Evolutionary conservation across 2,113 vertebrate genomes (phyloP).

Genomic region (Morone chrysops): DNA sequence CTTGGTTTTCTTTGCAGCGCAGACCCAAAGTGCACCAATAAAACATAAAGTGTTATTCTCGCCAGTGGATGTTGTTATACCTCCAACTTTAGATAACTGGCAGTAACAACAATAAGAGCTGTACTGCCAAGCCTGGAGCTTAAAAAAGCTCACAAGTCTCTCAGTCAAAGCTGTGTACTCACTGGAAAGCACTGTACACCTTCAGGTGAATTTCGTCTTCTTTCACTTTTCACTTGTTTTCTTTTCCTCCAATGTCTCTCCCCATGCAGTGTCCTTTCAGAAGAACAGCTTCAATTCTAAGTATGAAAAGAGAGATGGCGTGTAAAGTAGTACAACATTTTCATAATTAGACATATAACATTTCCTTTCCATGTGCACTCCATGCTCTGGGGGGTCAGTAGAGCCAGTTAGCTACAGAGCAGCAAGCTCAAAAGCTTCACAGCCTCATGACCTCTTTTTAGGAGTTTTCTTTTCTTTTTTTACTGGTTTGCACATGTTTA

Average conservation of each 20-base stretch:
- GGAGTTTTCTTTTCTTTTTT: neutral
- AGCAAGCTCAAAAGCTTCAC: neutral
- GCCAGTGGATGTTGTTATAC: slow-evolving; percentile 67
- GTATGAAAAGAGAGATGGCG: neutral
- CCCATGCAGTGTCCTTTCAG: neutral
- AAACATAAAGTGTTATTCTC: slow-evolving; percentile 61
- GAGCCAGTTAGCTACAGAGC: slow-evolving; percentile 4
- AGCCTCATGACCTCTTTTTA: slow-evolving; percentile 16
- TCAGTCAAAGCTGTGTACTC: slow-evolving; percentile 54
- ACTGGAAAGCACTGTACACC: slow-evolving; percentile 50
- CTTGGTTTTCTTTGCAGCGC: slow-evolving; percentile 39
- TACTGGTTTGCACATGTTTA: slow-evolving; percentile 32
- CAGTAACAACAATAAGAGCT: slow-evolving; percentile 67
- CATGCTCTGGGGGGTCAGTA: neutral
- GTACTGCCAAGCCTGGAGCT: slow-evolving; percentile 68
- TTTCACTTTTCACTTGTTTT: slow-evolving; percentile 48
- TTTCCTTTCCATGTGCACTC: neutral
- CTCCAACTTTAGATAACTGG: slow-evolving; percentile 67
- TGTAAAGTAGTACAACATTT: slow-evolving; percentile 7
- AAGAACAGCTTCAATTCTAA: neutral
- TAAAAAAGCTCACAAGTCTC: slow-evolving; percentile 20
- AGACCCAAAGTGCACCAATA: slow-evolving; percentile 57
- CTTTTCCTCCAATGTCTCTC: slow-evolving; percentile 27
- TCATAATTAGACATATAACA: slow-evolving; percentile 11
- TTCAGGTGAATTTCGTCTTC: slow-evolving; percentile 54